These are phyloP conservation scores for Brachypalpus laphriformis DNA, from an alignment of 2,888 invertebrate genomes.

Conservation along the genomic window DNA sequence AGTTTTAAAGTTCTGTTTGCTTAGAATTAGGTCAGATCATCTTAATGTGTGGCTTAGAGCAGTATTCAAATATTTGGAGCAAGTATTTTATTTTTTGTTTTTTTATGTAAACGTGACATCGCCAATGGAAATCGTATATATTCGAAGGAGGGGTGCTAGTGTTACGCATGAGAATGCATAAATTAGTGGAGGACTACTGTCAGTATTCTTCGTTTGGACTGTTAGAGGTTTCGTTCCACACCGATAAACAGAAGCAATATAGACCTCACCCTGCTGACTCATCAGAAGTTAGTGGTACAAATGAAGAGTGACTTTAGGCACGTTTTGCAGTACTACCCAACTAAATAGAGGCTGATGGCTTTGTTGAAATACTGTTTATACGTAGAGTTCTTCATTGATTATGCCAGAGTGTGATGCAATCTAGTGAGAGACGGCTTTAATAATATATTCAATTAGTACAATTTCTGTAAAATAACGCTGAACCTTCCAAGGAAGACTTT, in stretches of 20 bases:
- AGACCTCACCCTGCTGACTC: conserved; percentile 3
- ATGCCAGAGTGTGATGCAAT: no score
- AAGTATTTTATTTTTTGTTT: conserved; percentile 5
- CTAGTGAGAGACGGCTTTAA: no score
- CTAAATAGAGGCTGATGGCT: no score
- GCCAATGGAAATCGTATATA: conserved; percentile 14
- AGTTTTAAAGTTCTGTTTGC: conserved; percentile 45
- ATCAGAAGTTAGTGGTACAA: background rate
- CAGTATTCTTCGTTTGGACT: background rate
- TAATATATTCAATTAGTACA: no score
- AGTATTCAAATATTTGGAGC: conserved; percentile 49
- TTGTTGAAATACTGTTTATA: no score
- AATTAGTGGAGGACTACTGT: conserved; percentile 35
- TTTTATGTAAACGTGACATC: conserved; percentile 36
- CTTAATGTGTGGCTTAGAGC: conserved; percentile 50
- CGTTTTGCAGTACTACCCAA: background rate
- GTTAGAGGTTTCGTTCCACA: background rate
- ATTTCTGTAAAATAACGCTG: no score
- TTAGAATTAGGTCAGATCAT: conserved; percentile 62
- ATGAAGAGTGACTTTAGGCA: background rate
- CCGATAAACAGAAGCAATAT: conserved; percentile 10
- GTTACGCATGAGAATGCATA: conserved; percentile 61
- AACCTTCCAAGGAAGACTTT: no score
- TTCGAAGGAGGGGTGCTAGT: background rate
- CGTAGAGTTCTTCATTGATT: no score